These are phyloP conservation scores for Drosophila kokeensis DNA, from an alignment of 2,888 invertebrate genomes.

Conservation along the genomic window DNA sequence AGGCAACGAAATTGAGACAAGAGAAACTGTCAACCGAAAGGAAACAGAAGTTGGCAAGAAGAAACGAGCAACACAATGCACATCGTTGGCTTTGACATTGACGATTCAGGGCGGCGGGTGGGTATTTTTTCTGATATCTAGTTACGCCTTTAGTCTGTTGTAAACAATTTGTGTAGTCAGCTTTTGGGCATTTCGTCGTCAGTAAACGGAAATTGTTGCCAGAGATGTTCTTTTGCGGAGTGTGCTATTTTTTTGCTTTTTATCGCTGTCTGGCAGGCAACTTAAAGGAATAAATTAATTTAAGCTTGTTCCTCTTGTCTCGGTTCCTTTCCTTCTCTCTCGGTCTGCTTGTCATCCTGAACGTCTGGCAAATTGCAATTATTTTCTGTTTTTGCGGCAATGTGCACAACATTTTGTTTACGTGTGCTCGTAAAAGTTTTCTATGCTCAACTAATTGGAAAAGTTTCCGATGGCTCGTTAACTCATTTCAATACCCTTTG, in stretches of 20 bases:
- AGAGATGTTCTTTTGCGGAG: conserved; percentile 22
- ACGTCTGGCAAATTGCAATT: conserved; percentile 56
- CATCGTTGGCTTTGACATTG: conserved; percentile 43
- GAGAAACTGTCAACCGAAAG: background rate
- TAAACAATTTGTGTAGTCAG: conserved; percentile 48
- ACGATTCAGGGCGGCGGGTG: conserved; percentile 14
- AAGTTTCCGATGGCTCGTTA: conserved; percentile 50
- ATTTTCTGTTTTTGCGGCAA: conserved; percentile 41
- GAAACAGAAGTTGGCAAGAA: background rate
- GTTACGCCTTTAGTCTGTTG: conserved; percentile 31
- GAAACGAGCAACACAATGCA: conserved; percentile 8
- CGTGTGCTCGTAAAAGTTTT: conserved; percentile 32
- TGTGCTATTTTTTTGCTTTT: conserved; percentile 8
- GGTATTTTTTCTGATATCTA: background rate
- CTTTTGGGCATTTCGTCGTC: conserved; percentile 42
- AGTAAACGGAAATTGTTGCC: conserved; percentile 66
- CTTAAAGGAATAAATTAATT: conserved; percentile 28
- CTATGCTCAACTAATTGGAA: conserved; percentile 46
- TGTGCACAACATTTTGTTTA: conserved; percentile 8
- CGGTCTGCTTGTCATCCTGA: conserved; percentile 32
- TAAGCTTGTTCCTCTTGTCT: conserved; percentile 1
- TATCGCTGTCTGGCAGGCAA: conserved; percentile 46
- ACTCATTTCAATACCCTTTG: conserved; percentile 18
- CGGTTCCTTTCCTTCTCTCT: background rate
- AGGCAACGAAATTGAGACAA: background rate